Percentiles rank a stretch among this genome's conserved stretches.
phyloP scores from a whole-genome alignment of 2,113 vertebrate genomes.

The Sciurus niger region DNA sequence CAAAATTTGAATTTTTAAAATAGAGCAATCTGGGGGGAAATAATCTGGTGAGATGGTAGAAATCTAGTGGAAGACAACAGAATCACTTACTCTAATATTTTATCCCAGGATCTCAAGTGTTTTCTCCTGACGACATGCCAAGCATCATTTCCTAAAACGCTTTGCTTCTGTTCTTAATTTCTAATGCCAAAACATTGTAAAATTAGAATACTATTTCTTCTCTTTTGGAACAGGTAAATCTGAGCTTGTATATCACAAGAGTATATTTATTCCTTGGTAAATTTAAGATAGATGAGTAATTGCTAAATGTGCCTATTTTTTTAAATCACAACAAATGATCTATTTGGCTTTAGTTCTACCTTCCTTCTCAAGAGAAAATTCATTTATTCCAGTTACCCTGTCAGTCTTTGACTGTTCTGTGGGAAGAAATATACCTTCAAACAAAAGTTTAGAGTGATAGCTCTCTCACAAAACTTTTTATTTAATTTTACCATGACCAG shows the following conservation, averaged over 20 bases:
- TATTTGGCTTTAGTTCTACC: conserved; percentile 25
- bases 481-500: background rate
- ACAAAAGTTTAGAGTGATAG: conserved; percentile 8
- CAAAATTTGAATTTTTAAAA: conserved; percentile 33
- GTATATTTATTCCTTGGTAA: conserved; percentile 2
- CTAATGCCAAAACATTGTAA: conserved; percentile 43
- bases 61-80: background rate
- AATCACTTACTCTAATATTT: conserved; percentile 18
- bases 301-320: conserved; percentile 27
- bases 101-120: background rate
- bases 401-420: conserved; percentile 8
- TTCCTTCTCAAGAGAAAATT: background rate
- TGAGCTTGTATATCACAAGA: background rate
- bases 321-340: conserved; percentile 41
- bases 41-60: background rate
- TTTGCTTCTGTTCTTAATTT: conserved; percentile 50
- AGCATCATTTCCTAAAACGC: conserved; percentile 27
- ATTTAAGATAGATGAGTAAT: background rate
- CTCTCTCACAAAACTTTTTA: conserved; percentile 10
- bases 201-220: conserved; percentile 26
- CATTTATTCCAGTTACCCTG: background rate
- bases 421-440: conserved; percentile 43
- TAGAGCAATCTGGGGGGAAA: background rate
- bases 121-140: conserved; percentile 42
- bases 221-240: conserved; percentile 32